A percentile compares a stretch with the other conserved stretches of the same genome.
phyloP scores from a whole-genome alignment of 2,113 vertebrate species.

The Steatornis caripensis region DNA sequence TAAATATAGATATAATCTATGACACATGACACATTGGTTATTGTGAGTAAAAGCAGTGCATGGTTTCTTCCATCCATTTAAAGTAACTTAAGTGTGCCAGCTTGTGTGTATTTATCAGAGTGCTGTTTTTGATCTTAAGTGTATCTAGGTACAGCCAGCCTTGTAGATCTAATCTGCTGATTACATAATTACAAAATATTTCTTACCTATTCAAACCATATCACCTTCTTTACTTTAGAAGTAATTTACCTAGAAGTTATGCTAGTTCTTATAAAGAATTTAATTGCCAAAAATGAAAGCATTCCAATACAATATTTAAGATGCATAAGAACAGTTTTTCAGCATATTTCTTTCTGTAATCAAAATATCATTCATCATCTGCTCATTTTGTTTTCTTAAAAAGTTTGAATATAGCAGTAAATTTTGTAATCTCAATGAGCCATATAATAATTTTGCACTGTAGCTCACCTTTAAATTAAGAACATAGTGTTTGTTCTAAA shows the following conservation, averaged over 20 bases:
- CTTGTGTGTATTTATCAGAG: neutral
- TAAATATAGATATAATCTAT: neutral
- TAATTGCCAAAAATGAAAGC: slow-evolving; percentile 30
- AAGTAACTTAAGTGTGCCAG: neutral
- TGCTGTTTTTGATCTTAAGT: neutral
- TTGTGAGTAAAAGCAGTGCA: neutral
- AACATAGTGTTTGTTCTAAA: neutral
- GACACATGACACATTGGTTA: neutral
- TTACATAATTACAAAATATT: neutral
- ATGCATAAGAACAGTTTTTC: slow-evolving; percentile 47
- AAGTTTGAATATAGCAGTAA: slow-evolving; percentile 55
- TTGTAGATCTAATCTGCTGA: neutral
- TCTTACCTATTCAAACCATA: neutral
- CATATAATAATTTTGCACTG: neutral
- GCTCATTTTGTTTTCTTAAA: slow-evolving; percentile 40
- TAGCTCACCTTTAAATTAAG: neutral
- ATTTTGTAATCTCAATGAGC: slow-evolving; percentile 32
- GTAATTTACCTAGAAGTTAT: slow-evolving; percentile 7
- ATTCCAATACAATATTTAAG: neutral
- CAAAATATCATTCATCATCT: slow-evolving; percentile 60
- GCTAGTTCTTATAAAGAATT: slow-evolving; percentile 37
- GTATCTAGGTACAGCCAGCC: neutral
- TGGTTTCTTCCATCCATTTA: too few species aligned
- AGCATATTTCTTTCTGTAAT: slow-evolving; percentile 56
- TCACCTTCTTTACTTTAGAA: neutral